Percentiles rank a stretch among this genome's conserved stretches.
These are phyloP conservation scores for Acromyrmex heyeri DNA, from an alignment of 1,140 invertebrate genomes.

Conservation along the genomic window DNA sequence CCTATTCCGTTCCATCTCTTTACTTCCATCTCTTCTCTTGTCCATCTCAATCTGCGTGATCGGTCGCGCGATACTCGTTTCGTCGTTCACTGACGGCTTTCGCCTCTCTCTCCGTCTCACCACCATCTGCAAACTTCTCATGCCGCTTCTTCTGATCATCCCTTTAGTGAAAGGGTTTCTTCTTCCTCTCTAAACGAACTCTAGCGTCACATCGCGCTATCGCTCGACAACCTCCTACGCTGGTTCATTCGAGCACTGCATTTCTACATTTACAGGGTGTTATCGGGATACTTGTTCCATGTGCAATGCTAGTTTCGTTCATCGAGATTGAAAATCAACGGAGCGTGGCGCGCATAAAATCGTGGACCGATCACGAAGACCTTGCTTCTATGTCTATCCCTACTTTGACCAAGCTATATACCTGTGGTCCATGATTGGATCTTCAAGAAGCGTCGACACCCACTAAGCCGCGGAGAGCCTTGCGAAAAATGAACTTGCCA, in stretches of 20 bases:
- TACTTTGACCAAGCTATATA: not conserved
- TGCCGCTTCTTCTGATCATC: conserved; percentile 18
- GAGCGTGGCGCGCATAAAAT: conserved; percentile 29
- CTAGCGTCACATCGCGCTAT: conserved; percentile 46
- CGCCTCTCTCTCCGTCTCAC: not conserved
- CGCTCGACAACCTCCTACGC: conserved; percentile 20
- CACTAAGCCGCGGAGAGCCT: conserved; percentile 35
- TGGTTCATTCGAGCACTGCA: conserved; percentile 26
- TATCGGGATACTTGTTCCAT: not conserved
- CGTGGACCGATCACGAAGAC: conserved; percentile 30
- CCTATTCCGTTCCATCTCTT: conserved; percentile 5
- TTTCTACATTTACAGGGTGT: conserved; percentile 62
- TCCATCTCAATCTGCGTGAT: conserved; percentile 20
- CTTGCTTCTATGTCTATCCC: conserved; percentile 1
- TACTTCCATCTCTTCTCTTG: not conserved
- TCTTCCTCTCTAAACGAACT: conserved; percentile 50
- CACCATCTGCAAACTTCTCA: conserved; percentile 27
- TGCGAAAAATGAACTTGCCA: conserved; percentile 53
- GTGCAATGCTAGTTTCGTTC: conserved; percentile 31
- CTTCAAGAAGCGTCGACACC: conserved; percentile 37
- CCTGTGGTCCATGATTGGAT: conserved; percentile 1
- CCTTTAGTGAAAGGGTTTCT: conserved; percentile 21
- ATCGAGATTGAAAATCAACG: conserved; percentile 63
- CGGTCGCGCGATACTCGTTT: not conserved
- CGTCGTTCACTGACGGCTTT: not conserved